Evolutionary conservation across 2,113 vertebrate genomes (phyloP).

Genomic region (Pan troglodytes): DNA sequence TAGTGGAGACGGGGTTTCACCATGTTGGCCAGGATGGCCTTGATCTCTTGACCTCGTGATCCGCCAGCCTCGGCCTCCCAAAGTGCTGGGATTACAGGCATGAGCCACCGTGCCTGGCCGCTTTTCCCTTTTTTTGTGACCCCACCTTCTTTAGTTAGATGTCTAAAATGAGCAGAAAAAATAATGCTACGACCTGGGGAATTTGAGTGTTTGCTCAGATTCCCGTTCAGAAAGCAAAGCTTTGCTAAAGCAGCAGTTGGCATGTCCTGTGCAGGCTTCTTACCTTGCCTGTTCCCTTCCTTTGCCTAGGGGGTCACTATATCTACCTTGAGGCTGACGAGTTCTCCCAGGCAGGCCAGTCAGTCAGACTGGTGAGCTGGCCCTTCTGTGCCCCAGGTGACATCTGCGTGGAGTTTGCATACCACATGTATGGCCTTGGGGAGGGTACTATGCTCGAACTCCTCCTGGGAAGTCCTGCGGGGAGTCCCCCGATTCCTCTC

Average conservation of each 20-base stretch:
- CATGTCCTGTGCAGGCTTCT: background rate
- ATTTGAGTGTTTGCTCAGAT: background rate
- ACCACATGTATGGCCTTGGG: conserved; percentile 86
- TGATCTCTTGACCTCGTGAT: no score
- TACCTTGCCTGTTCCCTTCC: background rate
- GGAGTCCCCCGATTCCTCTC: conserved; percentile 68
- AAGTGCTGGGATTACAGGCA: no score
- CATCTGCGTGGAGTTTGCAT: conserved; percentile 85
- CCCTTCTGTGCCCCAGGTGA: conserved; percentile 63
- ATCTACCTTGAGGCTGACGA: conserved; percentile 87
- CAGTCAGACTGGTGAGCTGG: conserved; percentile 82
- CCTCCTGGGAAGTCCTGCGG: conserved; percentile 65
- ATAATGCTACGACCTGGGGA: fast-evolving
- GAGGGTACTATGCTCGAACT: conserved; percentile 70
- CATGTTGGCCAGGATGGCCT: no score
- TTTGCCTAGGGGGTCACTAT: conserved; percentile 81
- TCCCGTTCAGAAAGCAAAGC: background rate
- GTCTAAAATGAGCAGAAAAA: background rate
- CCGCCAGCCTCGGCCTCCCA: no score
- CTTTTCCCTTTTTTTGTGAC: background rate
- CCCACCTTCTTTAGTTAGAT: background rate
- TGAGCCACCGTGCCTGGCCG: no score
- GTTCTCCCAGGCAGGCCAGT: conserved; percentile 69
- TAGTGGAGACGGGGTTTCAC: no score
- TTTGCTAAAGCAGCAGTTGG: background rate